phyloP scores from a whole-genome alignment of 1,140 invertebrate species.

The Harlomillsia oculata region DNA sequence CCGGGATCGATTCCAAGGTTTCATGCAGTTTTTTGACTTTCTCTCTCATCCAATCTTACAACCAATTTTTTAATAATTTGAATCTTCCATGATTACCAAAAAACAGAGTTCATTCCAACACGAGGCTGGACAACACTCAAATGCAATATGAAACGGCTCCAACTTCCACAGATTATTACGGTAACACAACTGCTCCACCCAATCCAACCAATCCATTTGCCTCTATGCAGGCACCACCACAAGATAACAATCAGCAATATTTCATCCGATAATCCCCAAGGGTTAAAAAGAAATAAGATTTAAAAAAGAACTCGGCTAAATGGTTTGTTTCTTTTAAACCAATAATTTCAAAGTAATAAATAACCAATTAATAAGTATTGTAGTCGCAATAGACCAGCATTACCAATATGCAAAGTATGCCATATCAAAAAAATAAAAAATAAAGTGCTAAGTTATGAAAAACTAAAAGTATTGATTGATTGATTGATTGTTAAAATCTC shows the following conservation, averaged over 20 bases:
- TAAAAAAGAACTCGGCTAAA: too few relatives aligned
- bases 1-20: conserved; percentile 51
- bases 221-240: not conserved
- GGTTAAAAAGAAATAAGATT: not conserved
- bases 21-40: conserved; percentile 1
- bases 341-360: too few relatives aligned
- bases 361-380: too few relatives aligned
- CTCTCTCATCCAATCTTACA: not conserved
- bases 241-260: conserved; percentile 14
- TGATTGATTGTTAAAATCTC: too few relatives aligned
- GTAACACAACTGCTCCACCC: conserved; percentile 1
- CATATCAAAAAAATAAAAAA: too few relatives aligned
- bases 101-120: conserved; percentile 15
- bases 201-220: conserved; percentile 23
- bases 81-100: not conserved
- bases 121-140: conserved; percentile 22
- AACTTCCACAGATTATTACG: not conserved
- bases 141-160: conserved; percentile 3
- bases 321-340: too few relatives aligned
- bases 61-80: not conserved
- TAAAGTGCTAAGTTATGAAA: too few relatives aligned
- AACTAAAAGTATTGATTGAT: too few relatives aligned
- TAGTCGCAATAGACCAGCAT: too few relatives aligned
- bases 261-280: conserved; percentile 27
- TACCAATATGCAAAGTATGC: too few relatives aligned